phyloP scores from a whole-genome alignment of 2,797 vertebrate species.

The Ctenopoma multispine region DNA sequence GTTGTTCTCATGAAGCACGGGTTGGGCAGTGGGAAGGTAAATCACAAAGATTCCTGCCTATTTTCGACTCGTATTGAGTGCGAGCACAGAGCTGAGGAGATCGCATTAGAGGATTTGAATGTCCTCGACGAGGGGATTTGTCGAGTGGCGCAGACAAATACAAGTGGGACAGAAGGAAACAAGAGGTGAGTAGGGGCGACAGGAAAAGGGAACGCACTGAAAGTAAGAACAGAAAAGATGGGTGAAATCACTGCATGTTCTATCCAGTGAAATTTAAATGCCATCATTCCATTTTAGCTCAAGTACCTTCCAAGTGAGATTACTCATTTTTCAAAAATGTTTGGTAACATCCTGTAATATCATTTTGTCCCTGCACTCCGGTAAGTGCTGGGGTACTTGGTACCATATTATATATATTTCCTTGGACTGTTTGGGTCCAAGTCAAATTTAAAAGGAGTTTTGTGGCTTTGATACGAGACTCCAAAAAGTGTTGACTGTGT shows the following conservation, averaged over 20 bases:
- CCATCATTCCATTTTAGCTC: not conserved
- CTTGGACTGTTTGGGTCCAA: not conserved
- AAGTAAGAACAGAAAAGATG: not conserved
- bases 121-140: slow-evolving; percentile 19
- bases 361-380: not conserved
- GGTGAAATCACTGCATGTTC: not conserved
- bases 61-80: not conserved
- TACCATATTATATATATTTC: not conserved
- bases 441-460: not conserved
- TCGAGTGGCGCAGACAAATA: slow-evolving; percentile 2
- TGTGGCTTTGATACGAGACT: not conserved
- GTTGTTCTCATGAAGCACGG: slow-evolving; percentile 14
- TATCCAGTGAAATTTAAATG: slow-evolving; percentile 1
- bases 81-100: slow-evolving; percentile 8
- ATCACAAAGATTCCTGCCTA: slow-evolving; percentile 25
- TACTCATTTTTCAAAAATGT: not conserved
- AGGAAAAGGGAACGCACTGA: not conserved
- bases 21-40: slow-evolving; percentile 20
- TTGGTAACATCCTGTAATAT: not conserved
- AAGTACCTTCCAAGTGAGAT: not conserved
- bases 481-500: no score
- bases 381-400: not conserved
- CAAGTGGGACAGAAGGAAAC: slow-evolving; percentile 9
- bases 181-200: not conserved
- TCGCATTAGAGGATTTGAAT: slow-evolving; percentile 28